phyloP scores from a whole-genome alignment of 2,888 invertebrate genomes.

The Agapostemon virescens region DNA sequence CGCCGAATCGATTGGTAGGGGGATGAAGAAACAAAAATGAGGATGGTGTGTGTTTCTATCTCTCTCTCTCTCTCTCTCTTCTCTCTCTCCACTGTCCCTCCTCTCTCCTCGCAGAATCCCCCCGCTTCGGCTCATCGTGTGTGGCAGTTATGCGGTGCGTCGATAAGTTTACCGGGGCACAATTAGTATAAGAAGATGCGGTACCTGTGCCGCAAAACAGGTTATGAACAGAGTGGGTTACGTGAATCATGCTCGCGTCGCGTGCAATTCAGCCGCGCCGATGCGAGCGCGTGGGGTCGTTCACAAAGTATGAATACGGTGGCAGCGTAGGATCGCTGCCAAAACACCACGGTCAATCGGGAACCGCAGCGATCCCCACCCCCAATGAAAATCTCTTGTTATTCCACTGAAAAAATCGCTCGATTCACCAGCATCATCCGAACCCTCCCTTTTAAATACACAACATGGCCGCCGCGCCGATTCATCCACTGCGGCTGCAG shows the following conservation, averaged over 20 bases:
- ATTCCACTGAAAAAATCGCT: background rate
- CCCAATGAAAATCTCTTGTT: slow-evolving; percentile 5
- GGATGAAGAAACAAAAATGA: slow-evolving; percentile 43
- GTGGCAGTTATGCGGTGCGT: slow-evolving; percentile 34
- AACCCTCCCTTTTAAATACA: slow-evolving; percentile 14
- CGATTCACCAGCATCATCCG: background rate
- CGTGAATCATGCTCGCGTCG: slow-evolving; percentile 65
- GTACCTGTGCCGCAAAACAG: slow-evolving; percentile 55
- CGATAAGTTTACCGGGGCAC: slow-evolving; percentile 50
- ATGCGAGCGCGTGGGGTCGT: slow-evolving; percentile 9
- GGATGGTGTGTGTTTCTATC: background rate
- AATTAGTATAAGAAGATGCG: slow-evolving; percentile 56
- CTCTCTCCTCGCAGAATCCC: background rate
- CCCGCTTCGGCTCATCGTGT: background rate
- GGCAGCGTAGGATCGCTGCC: slow-evolving; percentile 28
- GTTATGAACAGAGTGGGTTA: slow-evolving; percentile 61
- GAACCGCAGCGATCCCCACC: background rate
- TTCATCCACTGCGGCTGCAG: background rate
- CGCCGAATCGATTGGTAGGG: slow-evolving; percentile 24
- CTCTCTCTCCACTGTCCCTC: background rate
- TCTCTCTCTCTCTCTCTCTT: background rate
- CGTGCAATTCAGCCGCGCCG: slow-evolving; percentile 53
- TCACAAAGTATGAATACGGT: slow-evolving; percentile 30
- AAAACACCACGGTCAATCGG: slow-evolving; percentile 36
- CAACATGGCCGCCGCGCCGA: background rate